These are phyloP conservation scores for Drosophila willistoni DNA, from an alignment of 1,140 invertebrate species.

Conservation along the genomic window DNA sequence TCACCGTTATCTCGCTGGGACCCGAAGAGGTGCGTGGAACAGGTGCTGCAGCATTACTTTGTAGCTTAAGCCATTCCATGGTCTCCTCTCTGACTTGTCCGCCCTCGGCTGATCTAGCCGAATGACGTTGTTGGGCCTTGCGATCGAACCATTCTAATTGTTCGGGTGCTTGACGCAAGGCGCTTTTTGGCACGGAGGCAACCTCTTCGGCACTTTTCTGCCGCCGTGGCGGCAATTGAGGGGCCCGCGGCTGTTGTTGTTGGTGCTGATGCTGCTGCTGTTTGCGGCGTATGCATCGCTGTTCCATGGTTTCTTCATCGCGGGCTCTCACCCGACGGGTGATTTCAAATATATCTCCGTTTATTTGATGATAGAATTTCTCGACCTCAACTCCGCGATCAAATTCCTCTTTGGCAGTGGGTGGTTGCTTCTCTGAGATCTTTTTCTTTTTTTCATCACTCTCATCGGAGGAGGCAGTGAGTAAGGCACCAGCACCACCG, in stretches of 20 bases:
- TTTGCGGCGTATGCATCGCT: constrained; percentile 70
- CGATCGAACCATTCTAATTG: constrained; percentile 82
- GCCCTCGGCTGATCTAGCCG: constrained; percentile 77
- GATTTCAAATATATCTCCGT: constrained; percentile 82
- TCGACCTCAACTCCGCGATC: constrained; percentile 81
- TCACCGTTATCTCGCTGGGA: constrained; percentile 77
- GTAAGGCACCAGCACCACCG: constrained; percentile 63
- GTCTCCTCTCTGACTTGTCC: constrained; percentile 78
- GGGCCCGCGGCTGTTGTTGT: constrained; percentile 29
- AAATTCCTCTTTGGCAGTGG: constrained; percentile 75
- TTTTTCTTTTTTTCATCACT: constrained; percentile 69
- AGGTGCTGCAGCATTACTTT: constrained; percentile 48
- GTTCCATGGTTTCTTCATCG: constrained; percentile 79
- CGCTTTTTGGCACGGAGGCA: constrained; percentile 72
- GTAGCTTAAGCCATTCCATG: constrained; percentile 77
- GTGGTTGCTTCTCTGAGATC: constrained; percentile 52
- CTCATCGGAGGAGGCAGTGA: constrained; percentile 63
- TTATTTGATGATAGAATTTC: constrained; percentile 83
- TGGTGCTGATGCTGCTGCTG: background rate
- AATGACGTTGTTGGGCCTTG: constrained; percentile 77
- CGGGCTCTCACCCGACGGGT: constrained; percentile 73
- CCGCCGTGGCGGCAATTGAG: constrained; percentile 72
- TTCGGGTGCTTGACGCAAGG: constrained; percentile 54
- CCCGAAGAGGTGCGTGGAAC: constrained; percentile 76
- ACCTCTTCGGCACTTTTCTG: constrained; percentile 81